Conservation (phyloP, 2,113 vertebrate species). For the Callospermophilus lateralis region DNA sequence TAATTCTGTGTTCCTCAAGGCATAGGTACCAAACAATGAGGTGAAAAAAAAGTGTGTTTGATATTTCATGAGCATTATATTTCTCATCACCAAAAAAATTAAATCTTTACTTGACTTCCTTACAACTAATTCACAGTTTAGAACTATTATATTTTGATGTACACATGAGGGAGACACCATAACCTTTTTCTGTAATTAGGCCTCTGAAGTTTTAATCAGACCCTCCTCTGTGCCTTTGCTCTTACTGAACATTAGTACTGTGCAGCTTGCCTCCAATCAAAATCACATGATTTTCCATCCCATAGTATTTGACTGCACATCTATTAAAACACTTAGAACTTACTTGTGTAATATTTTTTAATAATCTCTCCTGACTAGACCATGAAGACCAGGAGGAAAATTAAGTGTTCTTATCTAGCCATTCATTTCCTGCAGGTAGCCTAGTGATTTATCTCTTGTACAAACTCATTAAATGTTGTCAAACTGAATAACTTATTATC, state of each 20-base stretch:
- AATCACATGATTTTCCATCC: too few species aligned
- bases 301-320: too few species aligned
- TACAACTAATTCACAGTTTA: neutral
- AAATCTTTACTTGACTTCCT: neutral
- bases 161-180: neutral
- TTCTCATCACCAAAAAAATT: conserved; percentile 37
- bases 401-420: neutral
- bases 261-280: too few species aligned
- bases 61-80: neutral
- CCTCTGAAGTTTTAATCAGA: neutral
- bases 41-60: neutral
- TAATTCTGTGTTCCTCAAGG: neutral
- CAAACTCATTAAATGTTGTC: conserved; percentile 50
- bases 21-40: neutral
- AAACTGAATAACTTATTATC: conserved; percentile 48
- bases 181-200: conserved; percentile 39
- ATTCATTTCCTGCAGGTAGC: conserved; percentile 25
- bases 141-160: conserved; percentile 11
- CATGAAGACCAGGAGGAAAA: conserved; percentile 7
- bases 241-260: too few species aligned
- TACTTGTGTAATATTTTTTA: too few species aligned
- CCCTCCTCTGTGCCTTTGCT: neutral
- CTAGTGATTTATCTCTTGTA: neutral
- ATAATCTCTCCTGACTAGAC: too few species aligned
- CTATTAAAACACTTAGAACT: too few species aligned